Evolutionary conservation across 1,140 invertebrate genomes (phyloP), one percentile per base, ranked within the genome.

Genomic region (Drosophila saltans): DNA sequence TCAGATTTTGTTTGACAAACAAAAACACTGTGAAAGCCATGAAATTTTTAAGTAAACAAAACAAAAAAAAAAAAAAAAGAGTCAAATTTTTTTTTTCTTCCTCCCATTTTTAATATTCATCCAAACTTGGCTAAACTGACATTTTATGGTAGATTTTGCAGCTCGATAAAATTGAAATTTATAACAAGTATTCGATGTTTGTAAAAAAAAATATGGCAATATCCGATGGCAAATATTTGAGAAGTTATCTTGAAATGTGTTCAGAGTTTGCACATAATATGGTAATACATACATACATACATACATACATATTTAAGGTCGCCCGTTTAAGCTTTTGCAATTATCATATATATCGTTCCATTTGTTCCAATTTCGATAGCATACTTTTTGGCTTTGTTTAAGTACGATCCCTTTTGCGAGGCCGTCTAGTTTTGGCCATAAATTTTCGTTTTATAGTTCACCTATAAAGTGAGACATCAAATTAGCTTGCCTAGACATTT

Each of bases 401-500:
- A n/a, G 21, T 10, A 52, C 45, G 26, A 26, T 26, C 21, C 45
- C 45, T 26, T 52, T 52, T 40, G 10, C 4, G 8, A 6, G 10
- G n/a, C 10, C 11, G 36, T 8, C 8, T 52, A 52, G 45, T 52
- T 52, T 52, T 26, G 45, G 45, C 65, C 73, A 41, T 75, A 66
- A 72, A 75, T 77, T 77, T 77, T 36, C 55, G 43, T 70, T 77
- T 75, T 75, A 75, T 75, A 65, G 74, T 40, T 61, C 30, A 60
- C 45, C 45, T 70, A 77, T 77, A 76, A 76, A 76, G 73, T 76
- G 45, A 76, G 76, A 66, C 73, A 76, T 74, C 63, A 70, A 77
- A 77, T 77, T 77, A 76, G 74, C 74, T 70, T 65, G 65, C 62
- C 63, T 48, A 52, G 43, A 28, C 74, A 65, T 71, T 78, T 69